Conservation (phyloP, 1,140 invertebrate species). For the Eupeodes corollae region DNA sequence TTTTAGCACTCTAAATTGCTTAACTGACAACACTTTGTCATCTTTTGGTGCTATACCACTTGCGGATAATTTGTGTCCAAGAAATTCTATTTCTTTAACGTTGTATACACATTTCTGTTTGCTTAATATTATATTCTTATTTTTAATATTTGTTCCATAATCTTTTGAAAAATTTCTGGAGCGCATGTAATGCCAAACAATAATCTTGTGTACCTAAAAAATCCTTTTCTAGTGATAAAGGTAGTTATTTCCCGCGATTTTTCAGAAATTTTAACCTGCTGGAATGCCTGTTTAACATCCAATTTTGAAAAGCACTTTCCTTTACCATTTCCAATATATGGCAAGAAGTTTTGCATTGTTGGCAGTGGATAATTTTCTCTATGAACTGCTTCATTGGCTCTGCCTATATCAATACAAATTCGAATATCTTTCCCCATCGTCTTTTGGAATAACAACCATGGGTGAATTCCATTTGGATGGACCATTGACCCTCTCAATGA, state of each 20-base stretch:
- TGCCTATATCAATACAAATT: constrained; percentile 32
- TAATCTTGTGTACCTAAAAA: constrained; percentile 30
- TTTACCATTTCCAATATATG: constrained; percentile 16
- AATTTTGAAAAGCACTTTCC: not conserved
- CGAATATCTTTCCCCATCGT: constrained; percentile 19
- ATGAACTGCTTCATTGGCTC: constrained; percentile 28
- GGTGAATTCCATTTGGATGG: not conserved
- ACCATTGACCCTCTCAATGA: not conserved
- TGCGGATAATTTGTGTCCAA: constrained; percentile 17
- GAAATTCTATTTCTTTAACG: constrained; percentile 16
- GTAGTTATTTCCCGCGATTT: too few species aligned
- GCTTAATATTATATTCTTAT: constrained; percentile 16
- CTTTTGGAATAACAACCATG: not conserved
- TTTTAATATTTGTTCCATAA: constrained; percentile 25
- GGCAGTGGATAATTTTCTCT: constrained; percentile 28
- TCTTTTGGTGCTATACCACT: constrained; percentile 13
- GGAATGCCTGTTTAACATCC: not conserved
- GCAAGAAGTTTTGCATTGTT: constrained; percentile 22
- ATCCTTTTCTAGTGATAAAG: too few species aligned
- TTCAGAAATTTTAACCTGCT: constrained; percentile 14
- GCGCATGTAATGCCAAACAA: constrained; percentile 24
- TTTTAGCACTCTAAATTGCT: constrained; percentile 10
- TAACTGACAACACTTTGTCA: constrained; percentile 9
- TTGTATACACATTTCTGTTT: constrained; percentile 18
- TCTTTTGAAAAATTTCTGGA: constrained; percentile 35